Conservation (phyloP, 2,797 vertebrate species). For the Perodicticus potto region DNA sequence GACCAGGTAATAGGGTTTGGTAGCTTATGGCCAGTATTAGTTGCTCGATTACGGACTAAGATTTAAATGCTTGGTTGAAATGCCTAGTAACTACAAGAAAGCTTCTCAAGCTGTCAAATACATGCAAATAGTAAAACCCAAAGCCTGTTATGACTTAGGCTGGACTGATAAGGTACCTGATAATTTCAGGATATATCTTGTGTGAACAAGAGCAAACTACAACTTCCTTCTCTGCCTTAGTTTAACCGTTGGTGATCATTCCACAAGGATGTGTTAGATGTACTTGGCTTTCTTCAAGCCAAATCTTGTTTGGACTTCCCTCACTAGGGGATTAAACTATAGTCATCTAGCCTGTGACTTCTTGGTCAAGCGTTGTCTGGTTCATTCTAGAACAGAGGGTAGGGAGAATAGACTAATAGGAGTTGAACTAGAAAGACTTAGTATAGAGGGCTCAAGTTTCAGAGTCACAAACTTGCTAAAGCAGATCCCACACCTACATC, state of each 20-base stretch:
- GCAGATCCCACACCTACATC: too few species aligned
- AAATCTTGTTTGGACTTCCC: neutral
- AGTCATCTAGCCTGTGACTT: neutral
- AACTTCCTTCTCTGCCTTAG: too few species aligned
- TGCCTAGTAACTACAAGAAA: too few species aligned
- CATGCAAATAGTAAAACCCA: neutral
- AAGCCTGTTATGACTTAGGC: neutral
- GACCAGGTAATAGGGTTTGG: neutral
- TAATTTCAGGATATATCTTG: too few species aligned
- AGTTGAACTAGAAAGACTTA: neutral
- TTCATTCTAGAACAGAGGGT: neutral
- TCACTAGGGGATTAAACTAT: too few species aligned
- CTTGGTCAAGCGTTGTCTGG: too few species aligned
- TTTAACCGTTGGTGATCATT: neutral
- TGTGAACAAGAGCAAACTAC: neutral
- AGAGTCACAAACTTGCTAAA: neutral
- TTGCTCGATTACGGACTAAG: neutral
- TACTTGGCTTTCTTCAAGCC: neutral
- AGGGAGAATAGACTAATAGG: neutral
- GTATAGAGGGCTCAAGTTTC: neutral
- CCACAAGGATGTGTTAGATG: fast-evolving
- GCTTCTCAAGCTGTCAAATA: neutral
- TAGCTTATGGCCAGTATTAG: too few species aligned
- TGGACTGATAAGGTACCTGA: too few species aligned
- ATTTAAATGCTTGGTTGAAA: neutral